Base-by-base conservation (phyloP, 2,113 vertebrate genomes). In the Glareola pratincola region DNA sequence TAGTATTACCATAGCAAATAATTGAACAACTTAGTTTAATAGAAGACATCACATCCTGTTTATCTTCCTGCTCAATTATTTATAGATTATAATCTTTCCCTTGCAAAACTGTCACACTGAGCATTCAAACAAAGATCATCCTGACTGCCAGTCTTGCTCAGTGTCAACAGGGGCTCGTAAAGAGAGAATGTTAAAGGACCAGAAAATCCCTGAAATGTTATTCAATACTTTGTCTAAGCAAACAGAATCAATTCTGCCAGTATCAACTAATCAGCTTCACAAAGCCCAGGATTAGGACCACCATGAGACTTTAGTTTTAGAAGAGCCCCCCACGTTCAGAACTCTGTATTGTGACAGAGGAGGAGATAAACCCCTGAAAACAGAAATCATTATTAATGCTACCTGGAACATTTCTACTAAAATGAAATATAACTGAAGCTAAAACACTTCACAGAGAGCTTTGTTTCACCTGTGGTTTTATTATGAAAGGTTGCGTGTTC, bases 31-130 rank as follows among this genome's bases (percentile, higher is more conserved):
- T 86, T 54, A 3, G 69, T 72, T 94, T 90, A 81, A 91, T 57
- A 67, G 77, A 94, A 87, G 51, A 39, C 56, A 90, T 95, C 80
- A 62, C 64, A 78, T 94, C 93, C 95, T 96, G 92, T 93, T 96
- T 88, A 75, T 80, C 68, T 92, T 92, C 82, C 79, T 83, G 75
- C 60, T 95, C 3, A 0, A 39, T 71, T 96, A 74, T 90, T 96
- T 90, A 88, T 79, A 90, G 90, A 78, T 95, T 76, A 79, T 51
- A 84, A 91, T 94, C 76, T 77, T 51, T 18, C 62, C 74, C n/a
- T 74, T 56, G 75, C 72, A 91, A 95, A 94, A 90, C 48, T 43
- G 50, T 64, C 53, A 83, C 74, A 80, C 47, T 66, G 74, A 79
- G 85, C 54, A 62, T 73, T 80, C 68, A 94, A 89, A 95, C 64